phyloP scores from a whole-genome alignment of 1,140 invertebrate species.

The Mycetomoellerius zeteki region DNA sequence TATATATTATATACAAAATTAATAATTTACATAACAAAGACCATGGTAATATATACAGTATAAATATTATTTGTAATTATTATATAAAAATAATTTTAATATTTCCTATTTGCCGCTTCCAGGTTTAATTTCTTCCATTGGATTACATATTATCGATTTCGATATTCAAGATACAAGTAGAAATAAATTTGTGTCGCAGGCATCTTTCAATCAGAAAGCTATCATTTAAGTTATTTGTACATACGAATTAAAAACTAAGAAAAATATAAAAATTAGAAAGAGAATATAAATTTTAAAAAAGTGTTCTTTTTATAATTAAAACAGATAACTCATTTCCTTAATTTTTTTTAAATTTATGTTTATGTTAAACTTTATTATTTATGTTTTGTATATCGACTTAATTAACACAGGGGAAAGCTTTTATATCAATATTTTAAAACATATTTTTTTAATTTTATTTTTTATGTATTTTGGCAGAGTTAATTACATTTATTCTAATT shows the following conservation, averaged over 20 bases:
- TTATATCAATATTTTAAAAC: background rate
- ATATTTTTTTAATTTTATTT: background rate
- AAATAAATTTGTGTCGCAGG: background rate
- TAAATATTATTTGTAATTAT: background rate
- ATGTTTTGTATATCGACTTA: no score
- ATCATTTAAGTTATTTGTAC: background rate
- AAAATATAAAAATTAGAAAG: background rate
- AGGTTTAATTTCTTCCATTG: background rate
- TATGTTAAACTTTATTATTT: no score
- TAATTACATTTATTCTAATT: slow-evolving; percentile 13
- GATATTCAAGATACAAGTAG: background rate
- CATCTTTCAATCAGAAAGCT: background rate
- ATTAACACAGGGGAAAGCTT: background rate
- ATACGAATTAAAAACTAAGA: background rate
- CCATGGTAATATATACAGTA: background rate
- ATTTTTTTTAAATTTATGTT: background rate
- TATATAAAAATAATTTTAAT: background rate
- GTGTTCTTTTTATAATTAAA: background rate
- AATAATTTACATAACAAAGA: background rate
- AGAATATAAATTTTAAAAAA: background rate
- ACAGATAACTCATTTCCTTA: background rate
- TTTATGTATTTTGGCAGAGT: background rate
- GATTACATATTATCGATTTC: background rate
- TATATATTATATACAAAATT: no score
- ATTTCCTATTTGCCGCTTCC: background rate